Base-by-base conservation (phyloP, 2,888 invertebrate species). In the Tetrapedia diversipes region DNA sequence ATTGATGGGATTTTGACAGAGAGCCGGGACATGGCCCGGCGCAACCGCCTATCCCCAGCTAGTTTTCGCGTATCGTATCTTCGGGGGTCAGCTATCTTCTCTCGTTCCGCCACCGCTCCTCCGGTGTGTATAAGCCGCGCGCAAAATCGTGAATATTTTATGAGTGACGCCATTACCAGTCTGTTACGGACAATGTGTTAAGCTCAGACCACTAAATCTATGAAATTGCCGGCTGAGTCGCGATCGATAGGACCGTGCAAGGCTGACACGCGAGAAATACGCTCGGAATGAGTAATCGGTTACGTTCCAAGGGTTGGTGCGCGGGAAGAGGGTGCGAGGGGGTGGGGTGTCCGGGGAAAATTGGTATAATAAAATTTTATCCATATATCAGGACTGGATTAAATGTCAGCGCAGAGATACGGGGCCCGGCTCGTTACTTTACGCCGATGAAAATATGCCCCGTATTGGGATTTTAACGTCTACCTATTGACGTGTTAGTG, bases 131-230 rank as follows among this genome's bases (percentile, higher is more conserved):
- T 60, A 57, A 53, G 57, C 67, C 43, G 27, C 60, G 27, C n/a
- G n/a, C n/a, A n/a, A n/a, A 68, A 65, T 65, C 77, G 51, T 81
- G 81, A 83, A 83, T 84, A 85, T 66, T 83, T 75, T 71, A 84
- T 34, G 67, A 67, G 69, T 39, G 59, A 60, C 51, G 72, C 80
- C 77, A 68, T 82, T 82, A 68, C 83, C n/a, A 73, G 77, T 69
- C 71, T 60, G 82, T 77, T 82, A 73, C 68, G 51, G 51, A 57
- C 63, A 76, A 70, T 56, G 71, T 45, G 79, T 80, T 80, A 84
- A 85, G 71, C 82, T 74, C 70, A 61, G 60, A 64, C 80, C 69
- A 60, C 69, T 80, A 73, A 84, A 83, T 84, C 81, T 74, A 80
- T 69, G 80, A 80, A 78, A 81, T 83, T 77, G 75, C 77, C 49